Evolutionary conservation across 2,797 vertebrate genomes (phyloP).

Genomic region (Dicrostonyx torquatus): DNA sequence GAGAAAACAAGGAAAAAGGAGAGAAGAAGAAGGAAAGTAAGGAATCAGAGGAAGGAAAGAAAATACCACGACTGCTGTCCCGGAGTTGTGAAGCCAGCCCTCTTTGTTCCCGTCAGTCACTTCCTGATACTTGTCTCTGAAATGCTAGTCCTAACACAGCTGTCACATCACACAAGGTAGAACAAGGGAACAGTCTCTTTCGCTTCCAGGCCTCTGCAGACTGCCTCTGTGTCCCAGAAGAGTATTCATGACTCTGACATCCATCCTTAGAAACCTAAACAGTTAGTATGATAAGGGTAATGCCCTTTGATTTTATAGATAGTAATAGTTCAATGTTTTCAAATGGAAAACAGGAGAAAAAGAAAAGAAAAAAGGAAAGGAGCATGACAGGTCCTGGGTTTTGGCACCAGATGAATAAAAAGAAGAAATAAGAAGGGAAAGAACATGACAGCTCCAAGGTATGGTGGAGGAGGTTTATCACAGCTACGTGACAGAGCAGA

Average conservation of each 20-base stretch:
- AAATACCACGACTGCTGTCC: not conserved
- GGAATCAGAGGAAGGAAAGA: not conserved
- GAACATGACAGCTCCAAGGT: too few relatives aligned
- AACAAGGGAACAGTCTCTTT: not conserved
- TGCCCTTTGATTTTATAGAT: not conserved
- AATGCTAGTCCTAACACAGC: not conserved
- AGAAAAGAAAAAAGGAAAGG: not conserved
- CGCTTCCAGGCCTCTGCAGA: not conserved
- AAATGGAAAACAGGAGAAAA: not conserved
- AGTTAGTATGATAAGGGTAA: not conserved
- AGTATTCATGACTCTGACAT: not conserved
- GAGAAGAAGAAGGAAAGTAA: rapidly evolving
- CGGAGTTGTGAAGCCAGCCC: not conserved
- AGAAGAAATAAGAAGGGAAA: not conserved
- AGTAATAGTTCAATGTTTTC: not conserved
- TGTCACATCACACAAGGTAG: not conserved
- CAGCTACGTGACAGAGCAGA: not conserved
- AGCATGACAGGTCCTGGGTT: too few relatives aligned
- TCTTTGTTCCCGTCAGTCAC: not conserved
- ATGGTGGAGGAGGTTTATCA: not conserved
- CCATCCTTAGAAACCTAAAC: not conserved
- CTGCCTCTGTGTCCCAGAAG: not conserved
- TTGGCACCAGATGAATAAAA: not conserved
- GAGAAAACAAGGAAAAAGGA: rapidly evolving
- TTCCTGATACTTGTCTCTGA: not conserved